A percentile compares a stretch with the other conserved stretches of the same genome.
These are phyloP conservation scores for Epinephelus coioides DNA, from an alignment of 2,797 vertebrate species.

Conservation along the genomic window DNA sequence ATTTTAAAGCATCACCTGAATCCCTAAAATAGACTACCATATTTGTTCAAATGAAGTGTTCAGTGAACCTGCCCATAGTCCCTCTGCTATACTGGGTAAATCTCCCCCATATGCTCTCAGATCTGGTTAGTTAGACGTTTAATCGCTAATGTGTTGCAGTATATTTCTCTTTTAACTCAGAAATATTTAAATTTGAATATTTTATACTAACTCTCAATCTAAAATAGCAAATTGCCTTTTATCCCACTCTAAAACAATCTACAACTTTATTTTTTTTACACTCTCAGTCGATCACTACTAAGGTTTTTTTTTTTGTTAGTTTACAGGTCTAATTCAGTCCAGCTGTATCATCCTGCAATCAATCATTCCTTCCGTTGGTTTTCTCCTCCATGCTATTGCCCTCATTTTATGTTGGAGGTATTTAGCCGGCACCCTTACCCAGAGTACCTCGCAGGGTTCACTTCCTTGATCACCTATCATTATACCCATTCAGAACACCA, in stretches of 20 bases:
- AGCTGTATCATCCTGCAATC: conserved; percentile 13
- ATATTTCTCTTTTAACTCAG: conserved; percentile 18
- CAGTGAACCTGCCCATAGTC: conserved; percentile 38
- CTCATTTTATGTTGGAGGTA: not conserved
- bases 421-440: conserved; percentile 5
- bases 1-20: conserved; percentile 67
- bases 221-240: conserved; percentile 4
- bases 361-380: not conserved
- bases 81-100: conserved; percentile 35
- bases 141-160: conserved; percentile 21
- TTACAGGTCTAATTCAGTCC: not conserved
- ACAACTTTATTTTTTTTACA: not conserved
- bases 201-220: conserved; percentile 2
- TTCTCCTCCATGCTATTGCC: conserved; percentile 3
- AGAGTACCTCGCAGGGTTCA: conserved; percentile 8
- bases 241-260: not conserved
- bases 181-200: conserved; percentile 3
- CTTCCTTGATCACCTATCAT: conserved; percentile 6
- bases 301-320: not conserved
- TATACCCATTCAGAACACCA: not conserved
- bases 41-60: conserved; percentile 53
- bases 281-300: not conserved
- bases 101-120: conserved; percentile 19
- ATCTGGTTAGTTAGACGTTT: conserved; percentile 23
- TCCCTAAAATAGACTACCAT: conserved; percentile 48